These are phyloP conservation scores for Aspiorhynchus laticeps DNA, from an alignment of 2,113 vertebrate species.

Conservation along the genomic window DNA sequence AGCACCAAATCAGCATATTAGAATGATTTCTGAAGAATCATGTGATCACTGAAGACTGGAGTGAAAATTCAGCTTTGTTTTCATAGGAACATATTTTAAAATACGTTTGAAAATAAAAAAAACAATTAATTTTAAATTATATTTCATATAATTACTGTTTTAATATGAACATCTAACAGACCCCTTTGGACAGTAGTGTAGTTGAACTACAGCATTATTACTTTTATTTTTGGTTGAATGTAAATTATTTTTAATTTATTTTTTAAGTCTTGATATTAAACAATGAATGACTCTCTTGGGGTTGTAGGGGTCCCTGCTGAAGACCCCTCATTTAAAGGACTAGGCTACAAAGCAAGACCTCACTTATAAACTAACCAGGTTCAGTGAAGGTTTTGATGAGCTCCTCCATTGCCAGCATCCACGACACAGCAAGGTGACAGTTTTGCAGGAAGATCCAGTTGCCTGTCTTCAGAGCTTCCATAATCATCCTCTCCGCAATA, in stretches of 20 bases:
- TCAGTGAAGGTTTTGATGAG: conserved; percentile 84
- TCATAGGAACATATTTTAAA: background rate
- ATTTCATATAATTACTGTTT: background rate
- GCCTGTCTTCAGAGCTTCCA: conserved; percentile 74
- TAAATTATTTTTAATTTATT: background rate
- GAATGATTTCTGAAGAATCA: background rate
- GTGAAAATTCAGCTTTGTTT: background rate
- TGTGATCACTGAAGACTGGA: background rate
- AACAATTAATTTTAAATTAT: background rate
- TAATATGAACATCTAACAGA: too few species aligned
- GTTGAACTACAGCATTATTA: background rate
- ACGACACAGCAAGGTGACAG: conserved; percentile 83
- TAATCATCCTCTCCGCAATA: conserved; percentile 84
- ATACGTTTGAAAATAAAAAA: background rate
- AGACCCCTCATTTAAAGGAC: background rate
- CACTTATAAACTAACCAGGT: conserved; percentile 67
- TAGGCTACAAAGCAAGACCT: background rate
- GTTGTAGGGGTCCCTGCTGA: background rate
- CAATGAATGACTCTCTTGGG: background rate
- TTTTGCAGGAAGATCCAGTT: conserved; percentile 86
- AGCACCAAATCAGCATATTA: background rate
- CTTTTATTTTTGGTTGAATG: background rate
- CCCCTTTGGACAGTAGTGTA: background rate
- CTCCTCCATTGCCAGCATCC: conserved; percentile 86
- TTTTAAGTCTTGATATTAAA: background rate